A percentile compares a stretch with the other conserved stretches of the same genome.
phyloP scores from a whole-genome alignment of 2,888 invertebrate genomes.

The Deilephila elpenor region DNA sequence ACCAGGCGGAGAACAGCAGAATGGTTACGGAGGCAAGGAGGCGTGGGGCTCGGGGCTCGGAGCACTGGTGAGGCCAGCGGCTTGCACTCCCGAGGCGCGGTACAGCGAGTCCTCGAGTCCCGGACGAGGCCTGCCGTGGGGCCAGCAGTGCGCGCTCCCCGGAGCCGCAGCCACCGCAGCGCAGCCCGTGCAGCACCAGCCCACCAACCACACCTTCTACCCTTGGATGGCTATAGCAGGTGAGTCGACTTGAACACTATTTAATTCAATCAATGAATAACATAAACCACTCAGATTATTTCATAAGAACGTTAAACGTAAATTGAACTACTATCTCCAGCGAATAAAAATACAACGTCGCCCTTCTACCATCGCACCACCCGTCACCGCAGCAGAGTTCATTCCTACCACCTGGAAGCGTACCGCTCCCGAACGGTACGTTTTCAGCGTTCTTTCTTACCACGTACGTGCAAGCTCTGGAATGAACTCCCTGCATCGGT shows the following conservation, averaged over 20 bases:
- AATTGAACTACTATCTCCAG: constrained; percentile 30
- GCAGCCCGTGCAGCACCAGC: constrained; percentile 94
- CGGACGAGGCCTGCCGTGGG: constrained; percentile 91
- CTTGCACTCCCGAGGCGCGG: constrained; percentile 95
- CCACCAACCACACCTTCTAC: constrained; percentile 97
- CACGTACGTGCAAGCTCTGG: no score
- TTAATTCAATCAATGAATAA: constrained; percentile 31
- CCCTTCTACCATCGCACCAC: no score
- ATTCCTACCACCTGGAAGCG: no score
- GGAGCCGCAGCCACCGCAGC: constrained; percentile 91
- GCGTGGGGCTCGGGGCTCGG: constrained; percentile 88
- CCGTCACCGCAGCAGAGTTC: no score
- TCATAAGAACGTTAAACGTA: constrained; percentile 19
- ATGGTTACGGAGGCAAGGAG: constrained; percentile 90
- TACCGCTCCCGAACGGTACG: no score
- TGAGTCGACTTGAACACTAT: constrained; percentile 79
- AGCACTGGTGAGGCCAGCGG: constrained; percentile 91
- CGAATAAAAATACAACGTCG: constrained; percentile 35
- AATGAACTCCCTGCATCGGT: no score
- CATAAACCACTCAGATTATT: constrained; percentile 2
- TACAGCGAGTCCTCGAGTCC: constrained; percentile 94
- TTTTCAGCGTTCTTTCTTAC: no score
- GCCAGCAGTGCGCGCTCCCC: constrained; percentile 94
- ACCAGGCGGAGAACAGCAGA: constrained; percentile 85
- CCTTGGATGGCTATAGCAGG: constrained; percentile 99